phyloP scores from a whole-genome alignment of 2,113 vertebrate genomes.

The Prionailurus bengalensis region DNA sequence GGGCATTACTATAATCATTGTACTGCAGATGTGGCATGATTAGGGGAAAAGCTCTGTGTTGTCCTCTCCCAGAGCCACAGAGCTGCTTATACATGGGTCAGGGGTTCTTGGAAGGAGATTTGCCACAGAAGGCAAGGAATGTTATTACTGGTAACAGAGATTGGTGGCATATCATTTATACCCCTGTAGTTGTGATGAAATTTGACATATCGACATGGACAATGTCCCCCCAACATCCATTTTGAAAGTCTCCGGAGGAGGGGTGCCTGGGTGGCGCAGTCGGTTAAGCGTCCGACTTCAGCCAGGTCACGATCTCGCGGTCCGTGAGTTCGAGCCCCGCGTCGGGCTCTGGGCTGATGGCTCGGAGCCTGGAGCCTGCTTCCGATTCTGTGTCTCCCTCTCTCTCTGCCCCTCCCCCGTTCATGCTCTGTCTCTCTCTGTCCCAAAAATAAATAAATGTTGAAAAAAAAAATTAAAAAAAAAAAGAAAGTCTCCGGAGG shows the following conservation, averaged over 20 bases:
- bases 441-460: no score
- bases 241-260: constrained; percentile 31
- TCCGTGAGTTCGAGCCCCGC: no score
- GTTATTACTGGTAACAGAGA: constrained; percentile 39
- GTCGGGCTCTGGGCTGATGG: no score
- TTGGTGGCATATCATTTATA: not conserved
- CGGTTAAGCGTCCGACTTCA: no score
- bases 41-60: not conserved
- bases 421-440: no score
- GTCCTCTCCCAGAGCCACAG: not conserved
- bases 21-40: not conserved
- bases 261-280: no score
- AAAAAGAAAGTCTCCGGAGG: constrained; percentile 15
- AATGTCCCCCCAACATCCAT: not conserved
- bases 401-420: no score
- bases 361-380: no score
- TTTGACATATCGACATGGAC: constrained; percentile 46
- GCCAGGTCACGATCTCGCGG: no score
- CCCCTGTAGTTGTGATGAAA: not conserved
- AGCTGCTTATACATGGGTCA: not conserved
- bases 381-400: no score
- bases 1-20: not conserved
- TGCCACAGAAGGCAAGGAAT: constrained; percentile 16
- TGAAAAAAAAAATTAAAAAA: no score
- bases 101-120: constrained; percentile 31